A percentile compares a stretch with the other conserved stretches of the same genome.
phyloP scores from a whole-genome alignment of 2,888 invertebrate genomes.

The Liodrosophila aerea region DNA sequence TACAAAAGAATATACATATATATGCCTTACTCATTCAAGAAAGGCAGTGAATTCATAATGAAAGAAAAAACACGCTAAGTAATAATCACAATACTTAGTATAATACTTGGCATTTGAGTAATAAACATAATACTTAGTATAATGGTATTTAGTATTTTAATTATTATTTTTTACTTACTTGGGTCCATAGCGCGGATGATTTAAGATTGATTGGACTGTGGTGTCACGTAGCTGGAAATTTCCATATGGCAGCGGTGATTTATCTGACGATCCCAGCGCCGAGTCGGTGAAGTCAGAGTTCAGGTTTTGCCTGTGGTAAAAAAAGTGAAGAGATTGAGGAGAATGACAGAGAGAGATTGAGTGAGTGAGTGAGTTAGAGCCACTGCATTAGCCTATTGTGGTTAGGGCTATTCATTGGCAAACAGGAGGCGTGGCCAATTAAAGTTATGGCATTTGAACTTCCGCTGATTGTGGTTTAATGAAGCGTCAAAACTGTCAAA shows the following conservation, averaged over 20 bases:
- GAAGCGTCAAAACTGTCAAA: slow-evolving; percentile 64
- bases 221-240: slow-evolving; percentile 96
- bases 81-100: too few relatives aligned
- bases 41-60: too few relatives aligned
- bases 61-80: too few relatives aligned
- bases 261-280: slow-evolving; percentile 95
- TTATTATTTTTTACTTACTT: slow-evolving; percentile 85
- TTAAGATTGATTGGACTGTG: slow-evolving; percentile 93
- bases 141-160: not conserved
- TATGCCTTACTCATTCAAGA: too few relatives aligned
- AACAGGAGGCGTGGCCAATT: slow-evolving; percentile 34
- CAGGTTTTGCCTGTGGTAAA: slow-evolving; percentile 93
- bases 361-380: slow-evolving; percentile 12
- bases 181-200: slow-evolving; percentile 94
- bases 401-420: slow-evolving; percentile 31
- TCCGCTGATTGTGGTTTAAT: slow-evolving; percentile 67
- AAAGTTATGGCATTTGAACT: slow-evolving; percentile 65
- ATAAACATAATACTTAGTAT: too few relatives aligned
- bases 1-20: too few relatives aligned
- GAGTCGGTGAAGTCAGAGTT: slow-evolving; percentile 98
- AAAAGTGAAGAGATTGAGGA: slow-evolving; percentile 4
- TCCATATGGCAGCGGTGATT: slow-evolving; percentile 95
- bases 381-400: slow-evolving; percentile 50
- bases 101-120: too few relatives aligned
- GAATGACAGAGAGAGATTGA: not conserved